Base-by-base conservation (phyloP, 53 echinoderm and acorn worm genomes). In the Stichopus horrens region DNA sequence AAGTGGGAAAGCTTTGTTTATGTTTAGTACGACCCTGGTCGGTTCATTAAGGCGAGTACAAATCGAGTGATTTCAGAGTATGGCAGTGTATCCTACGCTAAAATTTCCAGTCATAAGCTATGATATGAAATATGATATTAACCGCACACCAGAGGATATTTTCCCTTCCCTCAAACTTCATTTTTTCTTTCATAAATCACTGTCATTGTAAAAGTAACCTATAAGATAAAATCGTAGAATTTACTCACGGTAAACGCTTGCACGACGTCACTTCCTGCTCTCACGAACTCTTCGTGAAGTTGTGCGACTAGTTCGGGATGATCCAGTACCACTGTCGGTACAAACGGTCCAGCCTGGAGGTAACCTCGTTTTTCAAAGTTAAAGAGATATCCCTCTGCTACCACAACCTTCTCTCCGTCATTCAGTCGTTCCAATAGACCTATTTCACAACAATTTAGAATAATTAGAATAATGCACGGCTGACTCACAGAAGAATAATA, bases 181-280 rank as follows among this genome's bases (percentile, higher is more conserved):
- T 37, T 37, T 37, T 37, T 37, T 37, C 37, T 37, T 37, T 37
- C 0, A 37, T 37, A 37, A 2, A 37, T 37, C 37, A 37, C 37
- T 37, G 2, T 37, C n/a, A n/a, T n/a, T n/a, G n/a, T n/a, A n/a
- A n/a, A n/a, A 37, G 37, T 37, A 37, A 37, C 0, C 37, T 37
- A 37, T 37, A 37, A 37, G 37, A 37, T 37, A 37, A 37, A 37
- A 37, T 37, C 2, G 37, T 37, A 37, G 37, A 37, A 37, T 37
- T 37, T 59, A 59, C 11, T 91, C 90, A 96, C 96, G 68, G 96
- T 96, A 88, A 94, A 94, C 4, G 96, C 96, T 21, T 86, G 90
- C 5, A 96, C 96, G 14, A 96, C 93, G 76, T 96, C 96, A 86
- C 96, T 96, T 14, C 96, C 96, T 9, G 96, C 96, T 5, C 83